A percentile compares a stretch with the other conserved stretches of the same genome.
These are phyloP conservation scores for Acinonyx jubatus DNA, from an alignment of 2,113 vertebrate genomes.

Conservation along the genomic window DNA sequence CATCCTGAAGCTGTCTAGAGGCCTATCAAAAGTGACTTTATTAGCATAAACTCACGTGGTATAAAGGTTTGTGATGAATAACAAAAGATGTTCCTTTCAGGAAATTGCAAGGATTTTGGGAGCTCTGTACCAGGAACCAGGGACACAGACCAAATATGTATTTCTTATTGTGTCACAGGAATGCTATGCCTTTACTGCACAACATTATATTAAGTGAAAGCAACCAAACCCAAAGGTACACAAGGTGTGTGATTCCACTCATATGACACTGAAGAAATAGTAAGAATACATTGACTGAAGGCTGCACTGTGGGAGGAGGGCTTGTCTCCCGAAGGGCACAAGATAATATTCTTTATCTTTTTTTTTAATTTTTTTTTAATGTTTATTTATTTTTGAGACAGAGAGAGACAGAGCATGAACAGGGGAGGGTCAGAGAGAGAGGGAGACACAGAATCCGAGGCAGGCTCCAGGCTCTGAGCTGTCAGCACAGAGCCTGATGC, in stretches of 20 bases:
- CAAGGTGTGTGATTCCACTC: neutral
- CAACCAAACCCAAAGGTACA: neutral
- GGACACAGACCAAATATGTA: neutral
- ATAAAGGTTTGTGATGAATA: neutral
- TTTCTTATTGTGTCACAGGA: neutral
- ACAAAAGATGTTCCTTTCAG: neutral
- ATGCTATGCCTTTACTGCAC: neutral
- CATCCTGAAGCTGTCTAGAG: neutral
- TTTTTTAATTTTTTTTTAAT: too few relatives aligned
- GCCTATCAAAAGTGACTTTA: neutral
- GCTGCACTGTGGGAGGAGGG: neutral
- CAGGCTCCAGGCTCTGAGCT: too few relatives aligned
- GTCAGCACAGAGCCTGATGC: too few relatives aligned
- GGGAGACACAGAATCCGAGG: too few relatives aligned
- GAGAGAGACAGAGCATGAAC: too few relatives aligned
- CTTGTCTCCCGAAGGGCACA: neutral
- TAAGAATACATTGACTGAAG: neutral
- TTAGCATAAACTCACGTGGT: neutral
- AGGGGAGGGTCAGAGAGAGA: too few relatives aligned
- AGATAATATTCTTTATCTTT: neutral
- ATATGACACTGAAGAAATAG: neutral
- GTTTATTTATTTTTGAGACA: too few relatives aligned
- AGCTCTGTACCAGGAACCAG: neutral
- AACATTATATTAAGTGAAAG: slow-evolving; percentile 1
- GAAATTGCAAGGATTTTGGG: neutral